Conservation (phyloP, 2,888 invertebrate species). For the Meganola albula region DNA sequence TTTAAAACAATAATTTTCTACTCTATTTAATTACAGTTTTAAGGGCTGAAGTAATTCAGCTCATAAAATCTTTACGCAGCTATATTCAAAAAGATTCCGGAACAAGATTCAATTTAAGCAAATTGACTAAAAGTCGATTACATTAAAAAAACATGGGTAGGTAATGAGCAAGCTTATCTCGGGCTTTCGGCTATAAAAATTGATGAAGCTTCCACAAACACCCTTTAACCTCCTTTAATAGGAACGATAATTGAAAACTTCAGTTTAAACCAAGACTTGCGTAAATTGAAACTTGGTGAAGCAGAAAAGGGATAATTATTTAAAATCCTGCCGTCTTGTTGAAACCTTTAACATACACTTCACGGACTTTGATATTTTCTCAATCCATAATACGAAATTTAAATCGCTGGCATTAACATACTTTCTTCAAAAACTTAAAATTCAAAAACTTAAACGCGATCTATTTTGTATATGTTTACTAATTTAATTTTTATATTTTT, state of each 20-base stretch:
- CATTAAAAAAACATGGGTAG: conserved; percentile 41
- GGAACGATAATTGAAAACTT: conserved; percentile 65
- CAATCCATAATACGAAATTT: too few species aligned
- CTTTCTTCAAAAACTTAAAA: too few species aligned
- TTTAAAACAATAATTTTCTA: neutral
- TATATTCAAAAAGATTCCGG: too few species aligned
- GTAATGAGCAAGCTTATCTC: conserved; percentile 49
- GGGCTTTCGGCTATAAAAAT: conserved; percentile 47
- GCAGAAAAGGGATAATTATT: conserved; percentile 47
- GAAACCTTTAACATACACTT: too few species aligned
- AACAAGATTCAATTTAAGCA: conserved; percentile 20
- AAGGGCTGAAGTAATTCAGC: too few species aligned
- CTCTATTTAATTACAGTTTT: neutral
- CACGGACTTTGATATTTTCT: too few species aligned
- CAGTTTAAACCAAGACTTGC: conserved; percentile 53
- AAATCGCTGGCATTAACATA: too few species aligned
- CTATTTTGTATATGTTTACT: too few species aligned
- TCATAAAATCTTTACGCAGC: too few species aligned
- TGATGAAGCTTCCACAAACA: conserved; percentile 46
- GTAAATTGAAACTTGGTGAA: conserved; percentile 53
- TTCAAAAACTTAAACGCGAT: too few species aligned
- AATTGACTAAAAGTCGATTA: conserved; percentile 25
- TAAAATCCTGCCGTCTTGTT: too few species aligned
- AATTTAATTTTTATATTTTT: too few species aligned
- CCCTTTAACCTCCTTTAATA: conserved; percentile 44